Conservation (phyloP, 2,888 invertebrate species). For the Phalera bucephala region DNA sequence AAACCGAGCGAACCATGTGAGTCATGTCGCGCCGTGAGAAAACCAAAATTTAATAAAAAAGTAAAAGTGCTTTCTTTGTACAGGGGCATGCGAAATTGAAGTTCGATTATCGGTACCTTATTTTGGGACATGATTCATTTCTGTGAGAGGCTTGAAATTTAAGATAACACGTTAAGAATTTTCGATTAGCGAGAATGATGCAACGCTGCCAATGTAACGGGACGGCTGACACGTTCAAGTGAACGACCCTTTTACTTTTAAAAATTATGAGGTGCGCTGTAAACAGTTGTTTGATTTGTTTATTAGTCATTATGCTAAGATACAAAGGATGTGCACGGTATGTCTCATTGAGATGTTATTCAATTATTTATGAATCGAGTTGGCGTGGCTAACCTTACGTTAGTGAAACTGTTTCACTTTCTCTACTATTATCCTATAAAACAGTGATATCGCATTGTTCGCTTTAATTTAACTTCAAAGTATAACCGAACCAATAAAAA, state of each 20-base stretch:
- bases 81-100: slow-evolving; percentile 64
- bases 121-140: slow-evolving; percentile 74
- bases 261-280: slow-evolving; percentile 21
- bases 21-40: slow-evolving; percentile 67
- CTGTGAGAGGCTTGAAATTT: slow-evolving; percentile 65
- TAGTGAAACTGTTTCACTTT: too few species aligned
- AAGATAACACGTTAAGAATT: slow-evolving; percentile 64
- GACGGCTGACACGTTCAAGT: slow-evolving; percentile 41
- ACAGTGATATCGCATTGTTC: too few species aligned
- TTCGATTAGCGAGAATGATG: slow-evolving; percentile 72
- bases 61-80: slow-evolving; percentile 80
- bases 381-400: too few species aligned
- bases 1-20: slow-evolving; percentile 53
- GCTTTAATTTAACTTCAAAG: too few species aligned
- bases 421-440: too few species aligned
- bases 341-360: not conserved
- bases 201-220: slow-evolving; percentile 60
- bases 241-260: slow-evolving; percentile 46
- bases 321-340: slow-evolving; percentile 2
- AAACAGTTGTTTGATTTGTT: slow-evolving; percentile 17
- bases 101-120: slow-evolving; percentile 65
- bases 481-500: too few species aligned
- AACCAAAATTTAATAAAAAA: slow-evolving; percentile 66
- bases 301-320: slow-evolving; percentile 6
- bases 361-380: too few species aligned